Evolutionary conservation across 2,888 invertebrate genomes (phyloP), one percentile per base, ranked within the genome.

Genomic region (Cheilosia pagana): DNA sequence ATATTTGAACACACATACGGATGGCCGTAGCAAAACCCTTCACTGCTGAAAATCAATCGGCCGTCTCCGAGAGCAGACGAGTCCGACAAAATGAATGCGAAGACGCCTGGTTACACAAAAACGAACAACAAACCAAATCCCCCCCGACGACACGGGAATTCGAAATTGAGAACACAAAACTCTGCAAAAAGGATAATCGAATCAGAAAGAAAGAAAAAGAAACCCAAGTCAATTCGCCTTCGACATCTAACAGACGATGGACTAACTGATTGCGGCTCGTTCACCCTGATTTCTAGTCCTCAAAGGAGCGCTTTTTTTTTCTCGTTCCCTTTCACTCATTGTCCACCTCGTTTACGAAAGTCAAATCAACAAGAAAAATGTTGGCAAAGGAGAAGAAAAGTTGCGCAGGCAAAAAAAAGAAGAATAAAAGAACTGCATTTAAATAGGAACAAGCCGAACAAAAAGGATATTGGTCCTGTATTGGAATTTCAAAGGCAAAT

Each of bases 41-140:
- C 35, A 16, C 35, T 52, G 87, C 88, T 87, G 85, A 87, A 88
- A 87, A 88, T 88, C 88, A 87, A 87, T 87, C 81, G 86, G 78
- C 67, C 67, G 75, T 76, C 23, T 50, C 78, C 70, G 72, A 74
- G 83, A 87, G 81, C 87, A 88, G 74, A 68, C 81, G 82, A 86
- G 88, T 87, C 87, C 87, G 72, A 81, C 60, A 65, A 48, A 63
- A 43, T 16, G 21, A 16, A 60, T 3, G 16, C 23, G 23, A 35
- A 59, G 21, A 39, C 12, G 41, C 41, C 43, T 2, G 41, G 25
- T 31, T 31, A 8, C 28, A 63, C 31, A 41, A 55, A 45, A 57
- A 57, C 50, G 35, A 31, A 31, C 1, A 31, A 31, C 35, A 70
- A 72, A 28, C 28, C 28, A 67, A 68, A 78, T 63, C 78, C 62